Evolutionary conservation across 1,140 invertebrate species (phyloP).

Genomic region (Eupristina koningsbergeri): DNA sequence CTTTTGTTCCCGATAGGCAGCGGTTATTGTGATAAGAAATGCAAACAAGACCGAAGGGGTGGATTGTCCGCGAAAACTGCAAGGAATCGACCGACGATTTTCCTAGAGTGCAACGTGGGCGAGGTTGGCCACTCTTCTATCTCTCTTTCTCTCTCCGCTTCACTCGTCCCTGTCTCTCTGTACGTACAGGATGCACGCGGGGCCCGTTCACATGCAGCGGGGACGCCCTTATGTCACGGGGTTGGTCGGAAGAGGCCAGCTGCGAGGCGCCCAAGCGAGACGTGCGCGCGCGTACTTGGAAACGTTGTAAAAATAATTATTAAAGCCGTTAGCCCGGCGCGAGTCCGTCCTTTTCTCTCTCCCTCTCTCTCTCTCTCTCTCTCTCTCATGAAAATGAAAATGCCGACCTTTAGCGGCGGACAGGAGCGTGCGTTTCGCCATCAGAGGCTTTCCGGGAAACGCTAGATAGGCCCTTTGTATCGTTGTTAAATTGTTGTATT

Average conservation of each 20-base stretch:
- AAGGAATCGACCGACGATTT: neutral
- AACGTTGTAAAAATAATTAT: constrained; percentile 75
- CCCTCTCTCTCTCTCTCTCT: neutral
- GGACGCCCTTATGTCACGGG: constrained; percentile 70
- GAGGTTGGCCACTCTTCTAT: neutral
- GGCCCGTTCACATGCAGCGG: constrained; percentile 62
- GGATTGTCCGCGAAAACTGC: neutral
- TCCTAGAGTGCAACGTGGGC: neutral
- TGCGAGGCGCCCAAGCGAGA: constrained; percentile 72
- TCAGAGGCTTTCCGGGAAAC: constrained; percentile 5
- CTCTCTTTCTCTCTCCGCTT: neutral
- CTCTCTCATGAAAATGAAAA: constrained; percentile 1
- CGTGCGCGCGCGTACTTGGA: constrained; percentile 71
- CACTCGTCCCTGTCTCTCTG: constrained; percentile 58
- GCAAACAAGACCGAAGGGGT: too few relatives aligned
- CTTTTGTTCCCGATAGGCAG: neutral
- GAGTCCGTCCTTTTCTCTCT: constrained; percentile 41
- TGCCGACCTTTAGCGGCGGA: neutral
- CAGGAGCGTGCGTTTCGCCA: neutral
- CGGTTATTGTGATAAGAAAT: too few relatives aligned
- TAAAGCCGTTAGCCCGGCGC: constrained; percentile 68
- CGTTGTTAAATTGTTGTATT: neutral
- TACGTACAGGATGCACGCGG: constrained; percentile 64
- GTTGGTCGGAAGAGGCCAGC: constrained; percentile 71
- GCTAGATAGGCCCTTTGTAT: neutral